Evolutionary conservation across 1,140 invertebrate genomes (phyloP).

Genomic region (Himalopsyche phryganea): DNA sequence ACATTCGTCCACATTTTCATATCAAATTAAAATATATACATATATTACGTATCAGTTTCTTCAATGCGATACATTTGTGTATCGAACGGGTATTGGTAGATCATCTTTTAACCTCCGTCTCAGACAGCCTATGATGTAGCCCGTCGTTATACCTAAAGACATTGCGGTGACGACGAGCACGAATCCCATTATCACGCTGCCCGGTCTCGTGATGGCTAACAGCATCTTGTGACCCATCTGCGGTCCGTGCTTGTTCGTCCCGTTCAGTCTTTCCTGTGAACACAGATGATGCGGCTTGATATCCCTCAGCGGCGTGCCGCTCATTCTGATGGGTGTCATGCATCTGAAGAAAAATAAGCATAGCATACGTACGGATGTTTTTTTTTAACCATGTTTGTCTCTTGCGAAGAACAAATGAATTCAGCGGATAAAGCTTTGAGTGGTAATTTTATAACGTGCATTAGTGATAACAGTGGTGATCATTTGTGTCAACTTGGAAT

Average conservation of each 20-base stretch:
- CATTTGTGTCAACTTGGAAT: too few species aligned
- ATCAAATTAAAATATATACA: too few species aligned
- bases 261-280: conserved; percentile 1
- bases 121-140: conserved; percentile 8
- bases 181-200: conserved; percentile 14
- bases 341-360: conserved; percentile 39
- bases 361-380: too few species aligned
- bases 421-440: too few species aligned
- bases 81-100: conserved; percentile 7
- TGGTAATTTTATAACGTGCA: too few species aligned
- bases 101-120: conserved; percentile 18
- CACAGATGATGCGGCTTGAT: conserved; percentile 42
- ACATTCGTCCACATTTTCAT: too few species aligned
- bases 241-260: not conserved
- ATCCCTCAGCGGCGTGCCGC: conserved; percentile 44
- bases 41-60: too few species aligned
- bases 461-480: too few species aligned
- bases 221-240: not conserved
- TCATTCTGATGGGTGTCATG: conserved; percentile 44
- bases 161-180: conserved; percentile 13
- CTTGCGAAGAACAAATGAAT: too few species aligned
- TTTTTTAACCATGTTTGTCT: too few species aligned
- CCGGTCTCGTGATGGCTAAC: not conserved
- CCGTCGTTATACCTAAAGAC: conserved; percentile 16
- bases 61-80: conserved; percentile 12